phyloP scores from a whole-genome alignment of 1,140 invertebrate genomes.

The Lepidotrigona ventralis region DNA sequence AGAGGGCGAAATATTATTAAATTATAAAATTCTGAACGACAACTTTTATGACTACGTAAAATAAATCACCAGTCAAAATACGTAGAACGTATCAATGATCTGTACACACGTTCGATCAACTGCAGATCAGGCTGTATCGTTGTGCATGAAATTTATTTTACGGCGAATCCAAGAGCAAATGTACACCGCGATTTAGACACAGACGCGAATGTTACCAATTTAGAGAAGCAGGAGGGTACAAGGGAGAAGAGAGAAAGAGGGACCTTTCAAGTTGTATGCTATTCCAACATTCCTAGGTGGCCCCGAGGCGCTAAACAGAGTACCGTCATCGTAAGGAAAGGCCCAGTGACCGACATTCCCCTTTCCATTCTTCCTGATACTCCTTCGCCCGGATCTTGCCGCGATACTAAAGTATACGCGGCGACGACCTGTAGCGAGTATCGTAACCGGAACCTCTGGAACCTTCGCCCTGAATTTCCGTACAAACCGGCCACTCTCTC shows the following conservation, averaged over 20 bases:
- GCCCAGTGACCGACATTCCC: constrained; percentile 78
- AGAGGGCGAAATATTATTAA: too few relatives aligned
- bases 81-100: not conserved
- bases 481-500: not conserved
- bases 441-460: constrained; percentile 59
- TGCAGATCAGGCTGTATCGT: not conserved
- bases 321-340: constrained; percentile 62
- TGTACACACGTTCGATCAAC: not conserved
- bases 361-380: constrained; percentile 69
- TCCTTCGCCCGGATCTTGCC: constrained; percentile 49
- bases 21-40: not conserved
- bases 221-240: constrained; percentile 49
- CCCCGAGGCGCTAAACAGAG: constrained; percentile 57
- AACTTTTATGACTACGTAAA: too few relatives aligned
- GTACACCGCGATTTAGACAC: not conserved
- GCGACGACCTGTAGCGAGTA: constrained; percentile 32
- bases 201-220: constrained; percentile 42
- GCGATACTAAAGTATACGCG: constrained; percentile 35
- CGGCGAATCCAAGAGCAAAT: not conserved
- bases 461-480: constrained; percentile 55
- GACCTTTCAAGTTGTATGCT: constrained; percentile 51
- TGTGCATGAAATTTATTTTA: constrained; percentile 2
- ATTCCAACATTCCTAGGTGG: constrained; percentile 63
- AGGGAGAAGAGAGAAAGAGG: constrained; percentile 30
- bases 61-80: not conserved